Conservation (phyloP, 2,888 invertebrate genomes). For the Cantharis lateralis region DNA sequence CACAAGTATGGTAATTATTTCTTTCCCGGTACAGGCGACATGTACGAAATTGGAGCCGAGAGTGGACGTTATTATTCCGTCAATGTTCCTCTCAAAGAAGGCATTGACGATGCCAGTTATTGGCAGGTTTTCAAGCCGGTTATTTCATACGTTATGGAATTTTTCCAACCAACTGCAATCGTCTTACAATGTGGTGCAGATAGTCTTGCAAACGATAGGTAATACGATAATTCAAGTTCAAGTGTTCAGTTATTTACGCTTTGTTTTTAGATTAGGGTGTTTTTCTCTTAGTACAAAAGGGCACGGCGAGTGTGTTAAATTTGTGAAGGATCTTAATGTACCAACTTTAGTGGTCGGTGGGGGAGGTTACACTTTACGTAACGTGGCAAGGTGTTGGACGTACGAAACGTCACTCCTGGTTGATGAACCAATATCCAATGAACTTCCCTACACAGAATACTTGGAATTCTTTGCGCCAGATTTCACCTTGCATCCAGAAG, state of each 20-base stretch:
- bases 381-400: conserved; percentile 99
- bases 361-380: conserved; percentile 87
- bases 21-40: conserved; percentile 98
- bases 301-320: conserved; percentile 97
- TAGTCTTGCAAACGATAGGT: conserved; percentile 89
- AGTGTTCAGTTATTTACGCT: not conserved
- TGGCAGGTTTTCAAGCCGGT: conserved; percentile 93
- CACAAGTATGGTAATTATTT: conserved; percentile 98
- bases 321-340: conserved; percentile 89
- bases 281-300: conserved; percentile 95
- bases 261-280: conserved; percentile 75
- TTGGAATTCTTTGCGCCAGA: conserved; percentile 97
- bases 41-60: conserved; percentile 97
- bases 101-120: conserved; percentile 93
- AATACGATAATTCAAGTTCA: not conserved
- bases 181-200: conserved; percentile 99
- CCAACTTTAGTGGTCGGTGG: conserved; percentile 74
- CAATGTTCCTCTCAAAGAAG: conserved; percentile 97
- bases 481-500: conserved; percentile 93
- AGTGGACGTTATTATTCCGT: conserved; percentile 96
- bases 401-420: conserved; percentile 95
- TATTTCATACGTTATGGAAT: conserved; percentile 92
- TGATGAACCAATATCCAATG: conserved; percentile 91
- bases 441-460: conserved; percentile 94
- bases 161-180: conserved; percentile 94